Evolutionary conservation across 2,113 vertebrate species (phyloP).

Genomic region (Eurystomus gularis): DNA sequence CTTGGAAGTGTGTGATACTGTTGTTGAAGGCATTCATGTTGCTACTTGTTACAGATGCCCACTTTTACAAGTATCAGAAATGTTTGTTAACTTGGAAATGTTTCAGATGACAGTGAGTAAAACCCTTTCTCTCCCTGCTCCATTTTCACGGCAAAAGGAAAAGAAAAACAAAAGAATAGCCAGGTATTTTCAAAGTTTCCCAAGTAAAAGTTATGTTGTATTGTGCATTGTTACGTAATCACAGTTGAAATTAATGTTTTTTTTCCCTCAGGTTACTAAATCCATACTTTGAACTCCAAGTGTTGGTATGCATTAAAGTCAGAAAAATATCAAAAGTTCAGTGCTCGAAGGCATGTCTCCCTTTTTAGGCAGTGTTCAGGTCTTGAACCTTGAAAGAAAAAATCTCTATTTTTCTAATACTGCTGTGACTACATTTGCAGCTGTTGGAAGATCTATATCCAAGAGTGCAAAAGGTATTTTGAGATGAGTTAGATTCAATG

Average conservation of each 20-base stretch:
- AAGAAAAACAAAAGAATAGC: neutral
- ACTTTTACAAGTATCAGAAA: neutral
- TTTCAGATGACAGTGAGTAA: neutral
- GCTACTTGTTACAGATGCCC: neutral
- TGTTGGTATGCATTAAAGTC: conserved; percentile 44
- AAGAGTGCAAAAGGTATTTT: conserved; percentile 14
- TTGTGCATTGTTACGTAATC: neutral
- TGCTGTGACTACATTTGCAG: neutral
- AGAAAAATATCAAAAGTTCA: conserved; percentile 50
- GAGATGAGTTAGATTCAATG: neutral
- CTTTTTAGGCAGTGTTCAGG: conserved; percentile 21
- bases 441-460: neutral
- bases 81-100: neutral
- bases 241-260: neutral
- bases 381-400: conserved; percentile 37
- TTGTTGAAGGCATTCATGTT: neutral
- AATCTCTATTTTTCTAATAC: neutral
- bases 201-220: neutral
- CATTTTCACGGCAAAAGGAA: neutral
- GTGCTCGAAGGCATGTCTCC: neutral
- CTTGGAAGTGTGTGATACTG: rapidly evolving
- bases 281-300: conserved; percentile 40
- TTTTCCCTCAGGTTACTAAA: neutral
- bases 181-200: neutral
- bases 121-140: neutral